phyloP scores from a whole-genome alignment of 1,140 invertebrate species.

The Drosophila albomicans region DNA sequence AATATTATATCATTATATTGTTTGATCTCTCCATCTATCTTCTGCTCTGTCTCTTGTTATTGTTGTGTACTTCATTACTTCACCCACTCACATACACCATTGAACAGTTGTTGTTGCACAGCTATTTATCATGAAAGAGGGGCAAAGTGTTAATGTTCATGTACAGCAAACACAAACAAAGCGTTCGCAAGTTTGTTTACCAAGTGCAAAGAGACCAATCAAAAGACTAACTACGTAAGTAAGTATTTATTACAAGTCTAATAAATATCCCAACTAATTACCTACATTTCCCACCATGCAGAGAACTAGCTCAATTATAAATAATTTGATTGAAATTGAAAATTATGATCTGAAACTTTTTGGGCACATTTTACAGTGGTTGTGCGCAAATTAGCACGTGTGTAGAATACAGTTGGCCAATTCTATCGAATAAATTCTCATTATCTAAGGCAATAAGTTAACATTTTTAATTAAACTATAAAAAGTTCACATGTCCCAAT shows the following conservation, averaged over 20 bases:
- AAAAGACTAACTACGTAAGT: conserved; percentile 13
- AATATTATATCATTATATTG: conserved; percentile 40
- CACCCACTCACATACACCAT: neutral
- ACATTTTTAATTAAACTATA: neutral
- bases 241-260: conserved; percentile 12
- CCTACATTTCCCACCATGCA: conserved; percentile 9
- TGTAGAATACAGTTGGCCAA: neutral
- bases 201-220: conserved; percentile 27
- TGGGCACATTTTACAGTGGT: conserved; percentile 23
- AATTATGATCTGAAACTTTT: conserved; percentile 17
- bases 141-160: conserved; percentile 61
- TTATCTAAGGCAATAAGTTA: neutral
- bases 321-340: conserved; percentile 47
- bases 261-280: conserved; percentile 3
- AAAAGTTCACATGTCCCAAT: neutral
- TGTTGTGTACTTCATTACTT: neutral
- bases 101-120: neutral
- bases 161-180: conserved; percentile 51
- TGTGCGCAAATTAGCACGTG: conserved; percentile 29
- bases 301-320: conserved; percentile 36
- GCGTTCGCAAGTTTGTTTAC: conserved; percentile 17
- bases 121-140: conserved; percentile 50
- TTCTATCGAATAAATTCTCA: neutral
- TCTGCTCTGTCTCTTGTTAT: conserved; percentile 1
- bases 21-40: neutral